Conservation (phyloP, 2,797 vertebrate genomes). For the Taeniopygia guttata region DNA sequence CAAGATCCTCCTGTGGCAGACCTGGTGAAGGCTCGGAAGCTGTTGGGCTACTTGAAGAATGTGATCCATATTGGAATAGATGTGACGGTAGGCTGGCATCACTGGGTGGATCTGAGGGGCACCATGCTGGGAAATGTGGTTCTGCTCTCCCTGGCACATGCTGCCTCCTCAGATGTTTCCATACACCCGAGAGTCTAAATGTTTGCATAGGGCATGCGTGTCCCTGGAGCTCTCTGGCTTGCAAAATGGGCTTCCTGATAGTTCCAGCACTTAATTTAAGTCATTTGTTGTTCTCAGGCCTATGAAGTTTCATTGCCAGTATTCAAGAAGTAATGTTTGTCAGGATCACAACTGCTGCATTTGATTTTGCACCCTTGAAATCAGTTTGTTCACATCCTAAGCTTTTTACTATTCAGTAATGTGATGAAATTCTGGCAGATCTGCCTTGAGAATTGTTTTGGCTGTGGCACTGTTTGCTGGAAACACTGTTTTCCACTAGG, state of each 20-base stretch:
- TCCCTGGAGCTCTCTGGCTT: background rate
- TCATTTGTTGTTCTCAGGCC: background rate
- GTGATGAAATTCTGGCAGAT: background rate
- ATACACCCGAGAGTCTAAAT: background rate
- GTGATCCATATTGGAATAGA: conserved; percentile 85
- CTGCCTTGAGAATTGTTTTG: background rate
- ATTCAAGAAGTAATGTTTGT: background rate
- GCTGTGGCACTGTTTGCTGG: background rate
- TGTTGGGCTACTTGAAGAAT: conserved; percentile 88
- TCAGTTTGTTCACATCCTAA: background rate
- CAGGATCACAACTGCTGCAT: background rate
- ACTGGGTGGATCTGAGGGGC: background rate
- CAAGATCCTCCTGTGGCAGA: conserved; percentile 88
- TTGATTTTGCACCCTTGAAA: background rate
- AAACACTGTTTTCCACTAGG: background rate
- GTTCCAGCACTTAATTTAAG: background rate
- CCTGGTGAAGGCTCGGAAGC: conserved; percentile 84
- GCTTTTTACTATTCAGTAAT: background rate
- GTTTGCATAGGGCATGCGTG: rapidly evolving
- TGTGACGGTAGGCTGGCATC: conserved; percentile 75
- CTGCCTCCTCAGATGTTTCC: background rate
- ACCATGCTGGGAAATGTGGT: background rate
- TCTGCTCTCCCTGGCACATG: background rate
- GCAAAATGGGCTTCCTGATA: background rate
- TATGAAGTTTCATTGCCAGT: background rate